Base-by-base conservation (phyloP, 2,113 vertebrate species). In the Ifrita kowaldi region DNA sequence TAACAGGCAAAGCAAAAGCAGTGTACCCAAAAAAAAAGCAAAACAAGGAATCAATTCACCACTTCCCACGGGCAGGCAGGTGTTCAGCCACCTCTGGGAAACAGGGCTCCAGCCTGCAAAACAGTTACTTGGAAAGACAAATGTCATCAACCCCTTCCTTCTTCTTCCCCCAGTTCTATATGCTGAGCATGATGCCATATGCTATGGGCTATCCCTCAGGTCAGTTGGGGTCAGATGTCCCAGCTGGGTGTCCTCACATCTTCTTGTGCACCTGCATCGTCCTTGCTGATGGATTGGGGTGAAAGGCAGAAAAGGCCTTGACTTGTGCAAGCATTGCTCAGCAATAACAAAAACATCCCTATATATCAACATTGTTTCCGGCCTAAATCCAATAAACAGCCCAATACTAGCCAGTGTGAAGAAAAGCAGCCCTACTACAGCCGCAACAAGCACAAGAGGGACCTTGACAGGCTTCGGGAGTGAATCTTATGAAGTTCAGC, bases 271-370 rank as follows among this genome's bases (percentile, higher is more conserved):
- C 8, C 26, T 23, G 10, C 7, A 7, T 10, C 12, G 10, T 73
- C 22, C 35, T 50, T 0, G 0, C 32, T 37, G 32, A 49, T 22
- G 10, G 26, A 16, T 5, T 42, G 26, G 15, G 12, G 12, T 33
- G 22, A 57, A 22, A 57, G 15, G 12, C 22, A 50, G 13, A 49
- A 88, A 71, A 56, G 35, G 13, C 7, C 13, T 33, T 64, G 49
- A 32, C 35, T 30, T 30, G 11, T 56, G 41, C 32, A 35, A 49
- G 26, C 6, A 4, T 35, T 42, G 22, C 22, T 50, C 37, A 65
- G 12, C 42, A 65, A 16, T 37, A 65, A 42, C 4, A 13, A 65
- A 80, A 50, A 6, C 4, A 32, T 13, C 12, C 59, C 37, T 37
- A 4, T 27, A 33, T 50, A 37, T 20, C 22, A 28, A 20, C 5